Base-by-base conservation (phyloP, 2,888 invertebrate genomes). In the Iselma pallidipennis region DNA sequence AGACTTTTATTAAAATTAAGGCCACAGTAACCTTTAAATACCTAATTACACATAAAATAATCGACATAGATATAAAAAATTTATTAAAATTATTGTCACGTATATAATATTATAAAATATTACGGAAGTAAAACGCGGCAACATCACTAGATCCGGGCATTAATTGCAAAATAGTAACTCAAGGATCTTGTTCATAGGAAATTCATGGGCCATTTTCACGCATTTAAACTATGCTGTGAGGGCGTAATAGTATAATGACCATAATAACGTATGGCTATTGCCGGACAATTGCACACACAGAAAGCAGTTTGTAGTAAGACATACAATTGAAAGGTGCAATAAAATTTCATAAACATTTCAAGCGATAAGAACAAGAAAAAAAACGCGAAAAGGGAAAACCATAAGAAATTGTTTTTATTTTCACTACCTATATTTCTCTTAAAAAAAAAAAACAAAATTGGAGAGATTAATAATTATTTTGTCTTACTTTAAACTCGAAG, bases 161-260 rank as follows among this genome's bases (percentile, higher is more conserved):
- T 56, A 71, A 65, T 68, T 69, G 66, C 70, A 68, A 45, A 68
- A 71, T 68, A 66, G 64, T 68, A 70, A 74, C 73, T 78, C 79
- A 80, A 80, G 79, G 78, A 74, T 79, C 73, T 72, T 73, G 70
- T 71, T 75, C 71, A 69, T 74, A 74, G 76, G 76, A 73, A 78
- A 78, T 78, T 78, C 78, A 79, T 73, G 80, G 76, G 76, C 78
- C 78, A 80, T 80, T 80, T 81, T 80, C 75, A 78, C 78, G 78
- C 77, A 78, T 80, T 79, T 79, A 80, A 80, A 78, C 74, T 72
- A 72, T 31, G 76, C 72, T 77, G 75, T 72, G 81, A 81, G 79
- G 81, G 81, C 82, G 81, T 82, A 82, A 82, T 82, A 79, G 78
- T 76, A 80, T 82, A 82, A 82, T 82, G 78, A 77, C 78, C 76